phyloP scores from a whole-genome alignment of 2,797 vertebrate species.

The Cirrhinus molitorella region DNA sequence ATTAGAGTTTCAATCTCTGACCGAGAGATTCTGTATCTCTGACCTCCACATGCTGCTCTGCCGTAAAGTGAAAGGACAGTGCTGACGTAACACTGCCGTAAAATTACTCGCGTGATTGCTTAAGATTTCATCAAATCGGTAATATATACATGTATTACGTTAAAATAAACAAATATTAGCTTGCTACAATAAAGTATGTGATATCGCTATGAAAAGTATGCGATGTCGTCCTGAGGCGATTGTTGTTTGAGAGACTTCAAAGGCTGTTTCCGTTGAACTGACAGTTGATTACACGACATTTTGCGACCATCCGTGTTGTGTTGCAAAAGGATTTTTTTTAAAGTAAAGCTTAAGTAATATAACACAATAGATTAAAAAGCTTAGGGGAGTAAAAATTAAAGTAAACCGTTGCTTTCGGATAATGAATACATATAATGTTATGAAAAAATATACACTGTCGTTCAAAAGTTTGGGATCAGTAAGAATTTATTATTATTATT shows the following conservation, averaged over 20 bases:
- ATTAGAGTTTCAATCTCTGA: not conserved
- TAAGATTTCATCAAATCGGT: not conserved
- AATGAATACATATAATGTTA: no score
- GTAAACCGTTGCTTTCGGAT: not conserved
- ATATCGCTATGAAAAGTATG: not conserved
- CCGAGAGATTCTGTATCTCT: constrained; percentile 42
- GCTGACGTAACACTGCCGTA: constrained; percentile 58
- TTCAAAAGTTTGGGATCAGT: no score
- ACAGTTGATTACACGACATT: constrained; percentile 43
- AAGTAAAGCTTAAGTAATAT: not conserved
- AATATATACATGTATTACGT: not conserved
- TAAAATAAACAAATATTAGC: not conserved
- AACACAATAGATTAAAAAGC: not conserved
- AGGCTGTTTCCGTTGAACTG: no score
- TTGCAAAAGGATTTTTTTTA: not conserved
- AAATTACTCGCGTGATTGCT: not conserved
- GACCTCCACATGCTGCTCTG: constrained; percentile 77
- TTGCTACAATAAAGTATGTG: not conserved
- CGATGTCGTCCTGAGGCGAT: not conserved
- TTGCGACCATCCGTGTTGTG: constrained; percentile 18
- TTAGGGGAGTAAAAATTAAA: not conserved
- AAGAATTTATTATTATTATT: no score
- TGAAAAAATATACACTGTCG: no score
- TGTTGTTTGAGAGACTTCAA: not conserved
- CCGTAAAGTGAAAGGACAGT: constrained; percentile 67